phyloP scores from a whole-genome alignment of 1,140 invertebrate species.

The Eupeodes corollae region DNA sequence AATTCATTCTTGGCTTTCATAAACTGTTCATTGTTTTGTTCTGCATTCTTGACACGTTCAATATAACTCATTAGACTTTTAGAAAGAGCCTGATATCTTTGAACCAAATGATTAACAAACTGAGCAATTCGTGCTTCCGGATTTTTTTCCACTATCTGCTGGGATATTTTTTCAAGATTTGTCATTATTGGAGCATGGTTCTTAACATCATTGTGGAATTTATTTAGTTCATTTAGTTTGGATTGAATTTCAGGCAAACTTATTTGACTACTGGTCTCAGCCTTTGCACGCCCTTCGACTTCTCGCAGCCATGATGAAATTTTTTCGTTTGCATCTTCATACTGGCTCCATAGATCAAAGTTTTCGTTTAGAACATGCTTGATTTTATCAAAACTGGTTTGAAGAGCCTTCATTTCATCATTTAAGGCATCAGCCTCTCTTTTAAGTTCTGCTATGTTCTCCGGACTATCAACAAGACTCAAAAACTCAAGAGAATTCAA shows the following conservation, averaged over 20 bases:
- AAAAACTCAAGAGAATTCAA: conserved; percentile 55
- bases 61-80: conserved; percentile 60
- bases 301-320: conserved; percentile 77
- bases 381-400: conserved; percentile 53
- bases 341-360: conserved; percentile 66
- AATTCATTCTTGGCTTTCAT: conserved; percentile 54
- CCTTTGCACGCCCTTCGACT: conserved; percentile 65
- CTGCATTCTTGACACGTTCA: conserved; percentile 54
- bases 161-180: conserved; percentile 52
- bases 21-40: conserved; percentile 55
- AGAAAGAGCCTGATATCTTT: conserved; percentile 60
- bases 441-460: conserved; percentile 50
- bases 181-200: conserved; percentile 54
- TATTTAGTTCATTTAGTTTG: conserved; percentile 58
- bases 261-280: conserved; percentile 58
- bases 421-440: conserved; percentile 52
- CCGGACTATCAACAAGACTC: conserved; percentile 53
- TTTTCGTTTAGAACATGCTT: conserved; percentile 58
- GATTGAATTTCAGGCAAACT: conserved; percentile 55
- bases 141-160: conserved; percentile 60
- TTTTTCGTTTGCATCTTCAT: conserved; percentile 64
- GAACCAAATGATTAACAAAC: conserved; percentile 64
- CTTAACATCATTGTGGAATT: conserved; percentile 50
- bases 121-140: conserved; percentile 72
- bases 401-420: conserved; percentile 56